Evolutionary conservation across 2,797 vertebrate species (phyloP).

Genomic region (Poeciliopsis paucimaculata): DNA sequence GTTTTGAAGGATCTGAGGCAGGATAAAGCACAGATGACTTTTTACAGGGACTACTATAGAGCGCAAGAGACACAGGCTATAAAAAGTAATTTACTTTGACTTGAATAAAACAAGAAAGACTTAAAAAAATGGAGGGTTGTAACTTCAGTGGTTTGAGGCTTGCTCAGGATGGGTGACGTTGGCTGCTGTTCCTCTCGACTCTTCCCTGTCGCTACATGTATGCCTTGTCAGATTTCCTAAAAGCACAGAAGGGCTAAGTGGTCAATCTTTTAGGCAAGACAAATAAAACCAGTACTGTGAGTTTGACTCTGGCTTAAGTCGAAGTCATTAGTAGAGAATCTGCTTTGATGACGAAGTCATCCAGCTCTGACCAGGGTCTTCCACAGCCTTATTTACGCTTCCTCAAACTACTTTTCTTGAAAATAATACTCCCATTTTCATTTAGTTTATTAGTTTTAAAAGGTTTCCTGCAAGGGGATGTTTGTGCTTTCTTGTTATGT

Average conservation of each 20-base stretch:
- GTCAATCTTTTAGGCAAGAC: slow-evolving; percentile 34
- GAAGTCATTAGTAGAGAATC: slow-evolving; percentile 11
- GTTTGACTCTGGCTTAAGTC: slow-evolving; percentile 23
- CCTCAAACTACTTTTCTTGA: neutral
- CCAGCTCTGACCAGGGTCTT: neutral
- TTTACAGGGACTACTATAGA: slow-evolving; percentile 7
- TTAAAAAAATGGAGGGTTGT: neutral
- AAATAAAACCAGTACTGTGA: slow-evolving; percentile 25
- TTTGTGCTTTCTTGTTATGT: neutral
- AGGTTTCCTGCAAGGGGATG: neutral
- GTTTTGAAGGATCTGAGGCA: slow-evolving; percentile 48
- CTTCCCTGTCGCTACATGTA: slow-evolving; percentile 27
- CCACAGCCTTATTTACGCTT: neutral
- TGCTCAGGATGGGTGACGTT: slow-evolving; percentile 2
- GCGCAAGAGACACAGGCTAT: slow-evolving; percentile 2
- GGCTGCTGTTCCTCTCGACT: slow-evolving; percentile 35
- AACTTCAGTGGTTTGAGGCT: slow-evolving; percentile 6
- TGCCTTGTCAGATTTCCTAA: slow-evolving; percentile 42
- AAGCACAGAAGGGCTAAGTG: slow-evolving; percentile 39
- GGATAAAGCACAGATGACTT: slow-evolving; percentile 16
- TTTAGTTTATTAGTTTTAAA: neutral
- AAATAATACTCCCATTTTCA: neutral
- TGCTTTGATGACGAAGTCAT: slow-evolving; percentile 2
- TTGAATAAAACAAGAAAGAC: slow-evolving; percentile 19
- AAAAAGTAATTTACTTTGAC: slow-evolving; percentile 26